These are phyloP conservation scores for Falco biarmicus DNA, from an alignment of 2,797 vertebrate species.

Conservation along the genomic window DNA sequence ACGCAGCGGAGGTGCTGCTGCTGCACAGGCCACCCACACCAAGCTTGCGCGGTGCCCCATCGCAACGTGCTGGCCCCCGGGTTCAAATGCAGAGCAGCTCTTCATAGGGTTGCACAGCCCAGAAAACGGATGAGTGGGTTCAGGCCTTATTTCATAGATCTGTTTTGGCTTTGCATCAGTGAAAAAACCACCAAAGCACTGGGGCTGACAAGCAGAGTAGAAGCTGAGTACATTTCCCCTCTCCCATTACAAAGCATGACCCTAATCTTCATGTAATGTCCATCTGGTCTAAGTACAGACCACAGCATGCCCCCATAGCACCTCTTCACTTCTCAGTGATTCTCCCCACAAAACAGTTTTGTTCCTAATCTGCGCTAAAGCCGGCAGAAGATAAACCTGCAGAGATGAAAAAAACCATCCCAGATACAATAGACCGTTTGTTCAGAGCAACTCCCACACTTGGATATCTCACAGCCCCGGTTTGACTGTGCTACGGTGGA, in stretches of 20 bases:
- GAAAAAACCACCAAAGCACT: not conserved
- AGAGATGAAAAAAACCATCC: not conserved
- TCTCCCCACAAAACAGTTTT: not conserved
- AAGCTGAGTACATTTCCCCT: not conserved
- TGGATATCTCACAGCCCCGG: not conserved
- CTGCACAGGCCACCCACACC: not conserved
- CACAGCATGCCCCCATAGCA: not conserved
- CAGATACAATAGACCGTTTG: not conserved
- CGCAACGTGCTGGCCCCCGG: rapidly evolving
- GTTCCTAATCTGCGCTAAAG: not conserved
- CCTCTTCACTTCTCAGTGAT: not conserved
- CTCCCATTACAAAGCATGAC: not conserved
- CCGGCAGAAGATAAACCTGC: not conserved
- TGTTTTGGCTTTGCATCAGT: not conserved
- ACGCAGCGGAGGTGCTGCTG: not conserved
- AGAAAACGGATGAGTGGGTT: not conserved
- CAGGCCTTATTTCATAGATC: not conserved
- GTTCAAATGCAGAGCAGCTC: not conserved
- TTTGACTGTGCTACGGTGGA: not conserved
- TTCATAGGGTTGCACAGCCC: not conserved
- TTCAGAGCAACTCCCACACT: not conserved
- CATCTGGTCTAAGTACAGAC: not conserved
- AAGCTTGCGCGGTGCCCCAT: not conserved
- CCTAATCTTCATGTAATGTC: rapidly evolving
- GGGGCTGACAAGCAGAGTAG: not conserved